These are phyloP conservation scores for Synanthedon andrenaeformis DNA, from an alignment of 2,888 invertebrate genomes.

Conservation along the genomic window DNA sequence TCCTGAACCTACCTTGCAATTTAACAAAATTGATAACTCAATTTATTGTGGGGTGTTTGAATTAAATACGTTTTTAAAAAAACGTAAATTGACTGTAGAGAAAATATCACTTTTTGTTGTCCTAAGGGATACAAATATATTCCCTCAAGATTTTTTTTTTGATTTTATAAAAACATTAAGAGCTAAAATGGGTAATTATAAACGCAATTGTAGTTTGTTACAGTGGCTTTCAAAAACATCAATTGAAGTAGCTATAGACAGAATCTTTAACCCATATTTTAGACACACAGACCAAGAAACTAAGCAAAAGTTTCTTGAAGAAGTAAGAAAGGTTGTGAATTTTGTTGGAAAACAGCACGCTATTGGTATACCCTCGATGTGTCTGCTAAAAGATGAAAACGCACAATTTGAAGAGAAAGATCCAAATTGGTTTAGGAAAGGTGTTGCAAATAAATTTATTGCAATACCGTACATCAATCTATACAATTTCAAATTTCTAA, in stretches of 20 bases:
- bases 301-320: conserved; percentile 3
- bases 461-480: conserved; percentile 13
- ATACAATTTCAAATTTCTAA: conserved; percentile 7
- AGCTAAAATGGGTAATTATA: neutral
- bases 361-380: conserved; percentile 7
- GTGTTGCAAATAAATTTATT: conserved; percentile 13
- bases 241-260: neutral
- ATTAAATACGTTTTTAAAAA: conserved; percentile 14
- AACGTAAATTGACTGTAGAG: conserved; percentile 13
- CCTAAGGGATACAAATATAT: conserved; percentile 16
- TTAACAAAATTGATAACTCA: conserved; percentile 1
- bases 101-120: conserved; percentile 20
- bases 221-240: neutral
- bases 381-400: conserved; percentile 5
- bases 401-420: conserved; percentile 7
- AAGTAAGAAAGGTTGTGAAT: neutral
- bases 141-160: conserved; percentile 14
- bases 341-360: conserved; percentile 6
- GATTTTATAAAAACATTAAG: conserved; percentile 7
- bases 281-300: neutral
- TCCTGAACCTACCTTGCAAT: conserved; percentile 11
- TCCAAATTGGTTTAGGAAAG: conserved; percentile 21
- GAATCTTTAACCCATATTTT: neutral
- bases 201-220: neutral
- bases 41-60: conserved; percentile 15